Evolutionary conservation across 1,140 invertebrate genomes (phyloP), one percentile per base, ranked within the genome.

Genomic region (Luehdorfia chinensis): DNA sequence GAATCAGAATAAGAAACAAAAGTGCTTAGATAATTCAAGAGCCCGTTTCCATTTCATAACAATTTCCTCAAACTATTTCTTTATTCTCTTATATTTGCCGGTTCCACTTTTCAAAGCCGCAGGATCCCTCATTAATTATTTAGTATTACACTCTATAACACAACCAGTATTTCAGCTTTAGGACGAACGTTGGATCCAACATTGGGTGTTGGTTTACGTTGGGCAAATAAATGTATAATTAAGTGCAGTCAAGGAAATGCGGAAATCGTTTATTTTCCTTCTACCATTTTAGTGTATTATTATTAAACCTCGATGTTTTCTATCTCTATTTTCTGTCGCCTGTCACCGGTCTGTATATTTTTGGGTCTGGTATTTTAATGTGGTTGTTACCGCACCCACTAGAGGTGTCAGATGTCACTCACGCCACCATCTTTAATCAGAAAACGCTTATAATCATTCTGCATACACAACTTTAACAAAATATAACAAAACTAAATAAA

Each of bases 81-180:
- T 43, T 43, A 30, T 43, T 18, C 39, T 43, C 39, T 43, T 43
- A 43, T 23, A 43, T 43, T 15, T 23, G 41, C 47, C 52, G 49
- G 46, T 50, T 33, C 16, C 43, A 46, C 43, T 46, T 46, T 33
- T 32, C 28, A 46, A 33, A 21, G 28, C 28, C 12, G 31, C 43
- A 32, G 30, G 19, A 33, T 46, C 36, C 41, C 37, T 4, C 47
- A 63, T 63, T 63, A 63, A 59, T 63, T 59, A 63, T 63, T 51
- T 52, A 63, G 43, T 34, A 36, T 50, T 52, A 49, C 23, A 47
- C 47, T 36, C 19, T 19, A 15, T 14, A 12, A 13, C n/a, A n/a
- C 39, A 9, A 39, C 19, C 7, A n/a, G n/a, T n/a, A n/a, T 30
- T 37, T 50, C 4, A 15, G 5, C 25, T 18, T 28, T 18, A 16